A percentile compares a stretch with the other conserved stretches of the same genome.
Conservation (phyloP, 2,113 vertebrate genomes). For the Hirundichthys speculiger region DNA sequence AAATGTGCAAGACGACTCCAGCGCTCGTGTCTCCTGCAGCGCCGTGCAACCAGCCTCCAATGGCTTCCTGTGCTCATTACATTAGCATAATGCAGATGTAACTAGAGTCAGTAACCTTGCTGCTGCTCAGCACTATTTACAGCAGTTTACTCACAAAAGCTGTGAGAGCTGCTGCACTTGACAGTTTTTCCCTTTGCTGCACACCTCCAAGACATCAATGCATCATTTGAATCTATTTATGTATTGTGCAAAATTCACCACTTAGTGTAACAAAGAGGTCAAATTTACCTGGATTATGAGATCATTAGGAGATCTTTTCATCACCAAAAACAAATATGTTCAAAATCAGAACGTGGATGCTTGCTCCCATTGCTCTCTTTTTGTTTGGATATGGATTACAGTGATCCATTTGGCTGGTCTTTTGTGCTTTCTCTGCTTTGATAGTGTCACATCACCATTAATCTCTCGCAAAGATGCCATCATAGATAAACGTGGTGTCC, state of each 20-base stretch:
- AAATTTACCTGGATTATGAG: neutral
- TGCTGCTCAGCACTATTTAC: conserved; percentile 66
- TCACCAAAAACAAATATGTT: conserved; percentile 3
- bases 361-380: conserved; percentile 8
- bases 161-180: conserved; percentile 28
- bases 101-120: conserved; percentile 62
- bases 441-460: conserved; percentile 57
- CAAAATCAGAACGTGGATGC: no score
- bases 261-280: conserved; percentile 2
- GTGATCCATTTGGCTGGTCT: conserved; percentile 40
- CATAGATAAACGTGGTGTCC: conserved; percentile 59
- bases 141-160: conserved; percentile 36
- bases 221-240: conserved; percentile 10
- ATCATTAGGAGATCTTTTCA: no score
- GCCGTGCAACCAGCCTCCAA: conserved; percentile 20
- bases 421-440: conserved; percentile 55
- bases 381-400: conserved; percentile 28
- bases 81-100: conserved; percentile 76
- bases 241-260: neutral
- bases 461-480: conserved; percentile 61
- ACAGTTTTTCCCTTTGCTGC: conserved; percentile 27
- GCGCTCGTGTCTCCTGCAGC: conserved; percentile 31
- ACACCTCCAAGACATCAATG: conserved; percentile 7
- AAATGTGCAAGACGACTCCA: conserved; percentile 30
- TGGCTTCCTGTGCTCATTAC: conserved; percentile 53